These are phyloP conservation scores for Salvelinus sp. DNA, from an alignment of 2,113 vertebrate species.

Conservation along the genomic window DNA sequence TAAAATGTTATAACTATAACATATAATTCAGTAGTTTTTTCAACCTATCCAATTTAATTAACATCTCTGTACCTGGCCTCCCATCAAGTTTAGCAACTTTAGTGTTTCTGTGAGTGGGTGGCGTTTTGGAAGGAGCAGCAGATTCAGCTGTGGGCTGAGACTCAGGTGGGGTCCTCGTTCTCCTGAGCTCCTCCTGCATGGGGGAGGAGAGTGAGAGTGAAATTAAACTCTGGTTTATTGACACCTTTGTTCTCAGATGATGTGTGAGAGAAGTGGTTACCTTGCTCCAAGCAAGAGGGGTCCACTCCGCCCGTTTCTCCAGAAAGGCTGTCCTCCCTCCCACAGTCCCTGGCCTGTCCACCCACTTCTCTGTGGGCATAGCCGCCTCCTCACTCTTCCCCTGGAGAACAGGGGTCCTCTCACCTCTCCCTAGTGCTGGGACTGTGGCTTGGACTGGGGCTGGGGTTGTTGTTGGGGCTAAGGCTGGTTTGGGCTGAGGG, in stretches of 20 bases:
- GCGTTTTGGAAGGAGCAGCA: neutral
- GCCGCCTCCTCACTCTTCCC: conserved; percentile 35
- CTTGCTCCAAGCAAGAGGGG: conserved; percentile 44
- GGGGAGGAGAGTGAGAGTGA: neutral
- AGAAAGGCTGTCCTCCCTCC: conserved; percentile 53
- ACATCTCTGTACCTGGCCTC: conserved; percentile 15
- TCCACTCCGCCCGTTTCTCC: conserved; percentile 54
- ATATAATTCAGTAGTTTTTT: neutral
- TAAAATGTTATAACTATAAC: too few species aligned
- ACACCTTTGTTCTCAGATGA: neutral
- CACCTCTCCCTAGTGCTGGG: conserved; percentile 6
- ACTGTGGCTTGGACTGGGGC: conserved; percentile 16
- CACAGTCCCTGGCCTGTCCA: conserved; percentile 34
- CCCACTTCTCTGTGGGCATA: conserved; percentile 11
- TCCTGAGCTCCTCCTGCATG: conserved; percentile 54
- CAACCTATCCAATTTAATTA: neutral
- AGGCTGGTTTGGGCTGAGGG: neutral
- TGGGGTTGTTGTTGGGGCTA: conserved; percentile 7
- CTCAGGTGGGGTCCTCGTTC: conserved; percentile 32
- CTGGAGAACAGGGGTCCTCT: conserved; percentile 19
- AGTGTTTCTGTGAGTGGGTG: conserved; percentile 6
- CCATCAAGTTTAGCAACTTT: conserved; percentile 36
- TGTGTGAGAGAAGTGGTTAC: conserved; percentile 42
- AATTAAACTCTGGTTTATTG: neutral
- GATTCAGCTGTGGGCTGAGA: conserved; percentile 36